phyloP scores from a whole-genome alignment of 2,888 invertebrate genomes.

The Clitarchus hookeri region DNA sequence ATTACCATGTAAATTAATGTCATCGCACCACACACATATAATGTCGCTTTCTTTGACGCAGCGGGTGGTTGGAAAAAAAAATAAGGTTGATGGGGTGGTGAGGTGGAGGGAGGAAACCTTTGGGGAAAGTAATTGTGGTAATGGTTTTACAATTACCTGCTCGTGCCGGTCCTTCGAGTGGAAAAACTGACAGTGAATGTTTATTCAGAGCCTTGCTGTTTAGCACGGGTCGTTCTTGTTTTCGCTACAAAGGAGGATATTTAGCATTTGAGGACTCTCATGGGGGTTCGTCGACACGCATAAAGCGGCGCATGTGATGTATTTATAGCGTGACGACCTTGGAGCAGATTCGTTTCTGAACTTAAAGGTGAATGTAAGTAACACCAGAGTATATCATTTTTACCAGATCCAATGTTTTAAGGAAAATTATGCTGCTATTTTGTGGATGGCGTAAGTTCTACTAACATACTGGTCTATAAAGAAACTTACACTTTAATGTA shows the following conservation, averaged over 20 bases:
- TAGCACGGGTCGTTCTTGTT: neutral
- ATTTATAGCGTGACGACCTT: no score
- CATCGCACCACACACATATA: neutral
- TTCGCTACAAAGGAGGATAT: neutral
- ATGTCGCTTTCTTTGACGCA: neutral
- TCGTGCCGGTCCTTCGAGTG: neutral
- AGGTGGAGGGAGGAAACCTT: no score
- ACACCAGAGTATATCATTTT: no score
- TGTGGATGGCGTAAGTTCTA: no score
- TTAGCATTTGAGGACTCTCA: neutral
- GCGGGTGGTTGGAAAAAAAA: neutral
- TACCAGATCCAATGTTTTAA: no score
- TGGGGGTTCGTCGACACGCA: neutral
- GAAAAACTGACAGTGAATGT: neutral
- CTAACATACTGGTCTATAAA: no score
- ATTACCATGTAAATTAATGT: neutral
- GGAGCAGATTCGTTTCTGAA: no score
- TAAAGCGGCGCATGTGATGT: no score
- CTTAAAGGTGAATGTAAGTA: no score
- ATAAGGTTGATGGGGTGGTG: neutral
- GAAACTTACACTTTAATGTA: no score
- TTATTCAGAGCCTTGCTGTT: neutral
- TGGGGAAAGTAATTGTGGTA: neutral
- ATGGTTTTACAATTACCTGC: neutral
- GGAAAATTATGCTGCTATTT: no score